Base-by-base conservation (phyloP, 2,797 vertebrate species). In the Sebastes taczanowskii region DNA sequence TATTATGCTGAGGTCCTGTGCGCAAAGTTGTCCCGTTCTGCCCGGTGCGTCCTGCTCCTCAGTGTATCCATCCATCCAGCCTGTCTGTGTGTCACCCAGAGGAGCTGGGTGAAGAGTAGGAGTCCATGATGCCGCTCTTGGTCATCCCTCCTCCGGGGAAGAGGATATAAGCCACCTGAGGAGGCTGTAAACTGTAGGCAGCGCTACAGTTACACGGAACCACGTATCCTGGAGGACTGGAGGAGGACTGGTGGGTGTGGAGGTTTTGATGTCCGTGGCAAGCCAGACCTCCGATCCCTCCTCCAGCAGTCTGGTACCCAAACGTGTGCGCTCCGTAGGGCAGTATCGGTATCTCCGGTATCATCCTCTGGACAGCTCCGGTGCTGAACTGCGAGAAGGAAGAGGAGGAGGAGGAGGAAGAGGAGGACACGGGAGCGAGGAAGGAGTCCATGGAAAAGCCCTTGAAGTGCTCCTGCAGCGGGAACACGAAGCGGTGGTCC, bases 81-180 rank as follows among this genome's bases (percentile, higher is more conserved):
- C 35, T 38, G 35, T 38, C 35, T 42, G 38, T 42, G 38, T 38
- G 87, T 92, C 74, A 90, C 88, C 85, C 92, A 60, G 84, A 92
- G 95, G 96, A 96, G 65, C 96, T 94, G 86, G 96, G 91, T 86
- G 97, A 96, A 27, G 96, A 92, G 82, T 97, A 97, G n/a, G 97
- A 95, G 86, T 98, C 97, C 95, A 97, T 80, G 88, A 97, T 80
- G 88, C 95, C 96, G 89, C 95, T 95, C 94, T 97, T 97, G 92
- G 94, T 94, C 96, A 97, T 95, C 68, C 91, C 93, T 91, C 98
- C 97, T 91, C 98, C 97, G 0, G 98, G 98, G 78, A 99, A 97
- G 81, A 99, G 94, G 84, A 99, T 98, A 88, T 99, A 99, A 81
- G 98, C 98, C 78, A 99, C 97, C 18, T 98, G 97, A 78, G 97